phyloP scores from a whole-genome alignment of 2,113 vertebrate species.

The Argyrosomus japonicus region DNA sequence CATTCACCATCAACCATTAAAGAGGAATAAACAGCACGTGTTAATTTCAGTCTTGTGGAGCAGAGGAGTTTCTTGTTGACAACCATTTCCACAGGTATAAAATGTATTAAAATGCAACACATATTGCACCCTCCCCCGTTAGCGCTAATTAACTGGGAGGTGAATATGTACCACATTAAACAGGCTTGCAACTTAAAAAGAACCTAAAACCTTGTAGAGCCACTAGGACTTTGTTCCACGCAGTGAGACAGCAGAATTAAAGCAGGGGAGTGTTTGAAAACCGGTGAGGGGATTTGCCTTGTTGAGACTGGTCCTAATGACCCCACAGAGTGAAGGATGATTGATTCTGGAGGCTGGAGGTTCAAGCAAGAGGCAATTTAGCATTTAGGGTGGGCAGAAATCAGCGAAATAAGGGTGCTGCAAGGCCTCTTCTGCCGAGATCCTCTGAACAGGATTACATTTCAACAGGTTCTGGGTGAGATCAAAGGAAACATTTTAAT shows the following conservation, averaged over 20 bases:
- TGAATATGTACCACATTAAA: slow-evolving; percentile 42
- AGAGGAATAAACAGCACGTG: slow-evolving; percentile 7
- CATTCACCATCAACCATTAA: neutral
- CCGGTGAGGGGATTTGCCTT: slow-evolving; percentile 53
- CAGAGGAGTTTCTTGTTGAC: slow-evolving; percentile 1
- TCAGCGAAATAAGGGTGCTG: slow-evolving; percentile 89
- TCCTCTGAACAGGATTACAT: slow-evolving; percentile 91
- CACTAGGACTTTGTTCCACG: slow-evolving; percentile 55
- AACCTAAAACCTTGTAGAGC: slow-evolving; percentile 54
- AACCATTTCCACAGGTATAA: slow-evolving; percentile 26
- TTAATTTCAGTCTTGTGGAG: slow-evolving; percentile 2
- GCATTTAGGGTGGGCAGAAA: slow-evolving; percentile 85
- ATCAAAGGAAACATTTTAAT: slow-evolving; percentile 46
- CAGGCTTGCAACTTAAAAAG: slow-evolving; percentile 40
- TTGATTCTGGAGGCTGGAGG: slow-evolving; percentile 60
- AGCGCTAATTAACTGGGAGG: slow-evolving; percentile 32
- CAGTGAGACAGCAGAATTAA: slow-evolving; percentile 70
- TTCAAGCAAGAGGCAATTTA: slow-evolving; percentile 26
- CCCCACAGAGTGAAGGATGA: slow-evolving; percentile 55
- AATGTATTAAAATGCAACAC: slow-evolving; percentile 39
- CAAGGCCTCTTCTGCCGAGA: slow-evolving; percentile 90
- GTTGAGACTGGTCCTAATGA: slow-evolving; percentile 58
- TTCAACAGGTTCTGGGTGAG: slow-evolving; percentile 90
- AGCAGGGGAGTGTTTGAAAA: slow-evolving; percentile 48
- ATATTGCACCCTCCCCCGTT: neutral